Conservation (phyloP, 1,140 invertebrate species). For the Zaprionus vittiger region DNA sequence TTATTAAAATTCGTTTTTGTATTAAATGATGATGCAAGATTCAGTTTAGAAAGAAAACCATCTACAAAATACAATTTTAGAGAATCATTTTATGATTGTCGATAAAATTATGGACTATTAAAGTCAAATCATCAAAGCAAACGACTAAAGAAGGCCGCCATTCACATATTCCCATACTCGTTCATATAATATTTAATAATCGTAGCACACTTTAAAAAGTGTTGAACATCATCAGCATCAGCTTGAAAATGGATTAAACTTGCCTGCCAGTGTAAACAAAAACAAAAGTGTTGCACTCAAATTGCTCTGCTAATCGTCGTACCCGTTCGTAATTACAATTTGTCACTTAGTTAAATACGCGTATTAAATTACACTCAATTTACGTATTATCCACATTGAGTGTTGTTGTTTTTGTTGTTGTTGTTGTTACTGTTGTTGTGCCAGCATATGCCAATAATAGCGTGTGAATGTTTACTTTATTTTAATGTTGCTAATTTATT, state of each 20-base stretch:
- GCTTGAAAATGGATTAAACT: slow-evolving; percentile 18
- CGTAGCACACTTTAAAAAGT: background rate
- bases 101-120: too few relatives aligned
- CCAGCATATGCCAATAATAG: slow-evolving; percentile 40
- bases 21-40: too few relatives aligned
- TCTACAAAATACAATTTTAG: too few relatives aligned
- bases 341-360: slow-evolving; percentile 69
- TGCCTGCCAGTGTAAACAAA: slow-evolving; percentile 6
- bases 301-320: slow-evolving; percentile 27
- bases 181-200: background rate
- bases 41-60: too few relatives aligned
- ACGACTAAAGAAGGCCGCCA: background rate
- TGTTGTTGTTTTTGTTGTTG: slow-evolving; percentile 8
- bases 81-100: too few relatives aligned
- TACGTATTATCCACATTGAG: slow-evolving; percentile 25
- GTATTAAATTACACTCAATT: slow-evolving; percentile 79
- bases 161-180: background rate
- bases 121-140: too few relatives aligned
- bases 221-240: slow-evolving; percentile 6
- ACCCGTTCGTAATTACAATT: slow-evolving; percentile 43
- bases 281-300: slow-evolving; percentile 6
- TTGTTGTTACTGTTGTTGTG: slow-evolving; percentile 27
- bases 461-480: slow-evolving; percentile 61
- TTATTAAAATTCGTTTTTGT: too few relatives aligned
- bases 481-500: slow-evolving; percentile 55